These are phyloP conservation scores for Taenaris catops DNA, from an alignment of 2,888 invertebrate species.

Conservation along the genomic window DNA sequence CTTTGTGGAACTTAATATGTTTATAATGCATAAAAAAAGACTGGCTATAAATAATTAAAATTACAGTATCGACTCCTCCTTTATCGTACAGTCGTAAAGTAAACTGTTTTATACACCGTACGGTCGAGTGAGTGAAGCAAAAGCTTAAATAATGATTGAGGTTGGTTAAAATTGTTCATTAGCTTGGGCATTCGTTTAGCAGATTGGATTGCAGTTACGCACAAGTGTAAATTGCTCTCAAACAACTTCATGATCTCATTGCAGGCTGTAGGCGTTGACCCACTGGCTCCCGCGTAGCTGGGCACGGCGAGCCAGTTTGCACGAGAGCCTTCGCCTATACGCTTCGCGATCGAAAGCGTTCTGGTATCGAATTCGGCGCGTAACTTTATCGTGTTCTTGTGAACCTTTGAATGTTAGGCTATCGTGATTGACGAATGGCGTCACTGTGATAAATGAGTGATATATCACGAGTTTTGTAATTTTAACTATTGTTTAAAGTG, in stretches of 20 bases:
- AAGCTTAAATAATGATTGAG: too few species aligned
- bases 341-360: slow-evolving; percentile 26
- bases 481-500: too few species aligned
- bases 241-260: slow-evolving; percentile 70
- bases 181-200: slow-evolving; percentile 23
- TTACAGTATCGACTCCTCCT: too few species aligned
- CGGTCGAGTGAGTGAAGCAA: too few species aligned
- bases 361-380: slow-evolving; percentile 30
- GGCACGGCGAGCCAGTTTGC: slow-evolving; percentile 40
- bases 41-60: too few species aligned
- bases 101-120: too few species aligned
- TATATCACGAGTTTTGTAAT: slow-evolving; percentile 13
- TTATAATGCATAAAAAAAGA: too few species aligned
- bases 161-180: neutral
- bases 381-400: slow-evolving; percentile 16
- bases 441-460: neutral
- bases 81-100: too few species aligned
- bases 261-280: slow-evolving; percentile 65
- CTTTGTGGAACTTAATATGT: too few species aligned
- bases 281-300: slow-evolving; percentile 40
- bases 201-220: slow-evolving; percentile 24
- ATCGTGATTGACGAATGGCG: neutral
- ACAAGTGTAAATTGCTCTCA: slow-evolving; percentile 60
- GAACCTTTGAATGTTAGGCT: neutral
- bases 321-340: slow-evolving; percentile 41